Conservation (phyloP, 1,140 invertebrate species). For the Alviniconcha marisindica region DNA sequence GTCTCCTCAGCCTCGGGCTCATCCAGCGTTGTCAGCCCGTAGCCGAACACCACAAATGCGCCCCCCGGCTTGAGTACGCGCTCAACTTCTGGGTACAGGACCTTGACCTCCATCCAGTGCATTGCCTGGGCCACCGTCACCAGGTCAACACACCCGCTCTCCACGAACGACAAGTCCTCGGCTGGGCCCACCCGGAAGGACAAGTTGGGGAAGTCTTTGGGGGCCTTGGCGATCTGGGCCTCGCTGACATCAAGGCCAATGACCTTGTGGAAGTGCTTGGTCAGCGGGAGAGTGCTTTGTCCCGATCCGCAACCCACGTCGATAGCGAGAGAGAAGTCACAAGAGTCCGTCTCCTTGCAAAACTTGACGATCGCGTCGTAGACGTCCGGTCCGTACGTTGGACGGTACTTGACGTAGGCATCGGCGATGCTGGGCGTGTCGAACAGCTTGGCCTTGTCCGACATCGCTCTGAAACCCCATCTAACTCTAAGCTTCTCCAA, state of each 20-base stretch:
- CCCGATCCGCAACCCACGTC: slow-evolving; percentile 79
- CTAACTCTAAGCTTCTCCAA: slow-evolving; percentile 10
- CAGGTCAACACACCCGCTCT: slow-evolving; percentile 71
- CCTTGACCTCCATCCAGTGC: slow-evolving; percentile 78
- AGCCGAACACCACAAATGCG: slow-evolving; percentile 74
- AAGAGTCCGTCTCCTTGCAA: slow-evolving; percentile 57
- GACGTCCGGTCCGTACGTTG: slow-evolving; percentile 65
- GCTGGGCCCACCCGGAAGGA: slow-evolving; percentile 69
- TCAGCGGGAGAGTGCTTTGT: slow-evolving; percentile 75
- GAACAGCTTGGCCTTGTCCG: background rate
- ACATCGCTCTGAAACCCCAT: background rate
- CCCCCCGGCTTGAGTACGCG: slow-evolving; percentile 74
- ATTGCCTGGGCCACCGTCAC: slow-evolving; percentile 74
- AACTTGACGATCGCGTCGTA: slow-evolving; percentile 66
- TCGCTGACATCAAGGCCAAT: slow-evolving; percentile 59
- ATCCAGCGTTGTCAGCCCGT: slow-evolving; percentile 43
- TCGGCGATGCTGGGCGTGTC: slow-evolving; percentile 52
- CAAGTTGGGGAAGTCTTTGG: slow-evolving; percentile 45
- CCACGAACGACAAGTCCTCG: slow-evolving; percentile 67
- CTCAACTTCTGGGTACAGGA: slow-evolving; percentile 76
- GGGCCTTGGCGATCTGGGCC: slow-evolving; percentile 57
- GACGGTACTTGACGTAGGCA: slow-evolving; percentile 72
- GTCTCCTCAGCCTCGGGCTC: background rate
- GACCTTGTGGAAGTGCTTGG: slow-evolving; percentile 69
- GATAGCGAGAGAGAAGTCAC: slow-evolving; percentile 50